These are phyloP conservation scores for Phaetusa simplex DNA, from an alignment of 2,113 vertebrate species.

Conservation along the genomic window DNA sequence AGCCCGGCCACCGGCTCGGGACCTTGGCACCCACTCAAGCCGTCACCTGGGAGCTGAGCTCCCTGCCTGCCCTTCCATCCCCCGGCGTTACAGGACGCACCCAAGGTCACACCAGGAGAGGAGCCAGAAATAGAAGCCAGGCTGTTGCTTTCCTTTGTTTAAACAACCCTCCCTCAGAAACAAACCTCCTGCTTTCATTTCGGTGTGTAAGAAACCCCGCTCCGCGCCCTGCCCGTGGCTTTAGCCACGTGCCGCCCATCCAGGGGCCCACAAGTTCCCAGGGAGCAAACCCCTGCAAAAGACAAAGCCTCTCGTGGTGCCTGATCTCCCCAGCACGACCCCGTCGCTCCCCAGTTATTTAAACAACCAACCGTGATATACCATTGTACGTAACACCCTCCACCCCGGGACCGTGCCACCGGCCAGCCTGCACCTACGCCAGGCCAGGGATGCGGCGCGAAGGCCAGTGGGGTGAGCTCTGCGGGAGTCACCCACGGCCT, in stretches of 20 bases:
- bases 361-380: rapidly evolving
- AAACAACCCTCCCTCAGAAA: background rate
- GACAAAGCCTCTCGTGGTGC: background rate
- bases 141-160: slow-evolving; percentile 23
- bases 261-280: background rate
- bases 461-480: background rate
- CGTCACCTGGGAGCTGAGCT: background rate
- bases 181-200: background rate
- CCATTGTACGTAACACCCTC: background rate
- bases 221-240: background rate
- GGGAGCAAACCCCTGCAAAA: background rate
- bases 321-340: background rate
- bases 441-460: rapidly evolving
- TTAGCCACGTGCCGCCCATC: rapidly evolving
- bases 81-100: background rate
- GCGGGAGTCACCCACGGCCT: background rate
- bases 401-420: rapidly evolving
- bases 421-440: rapidly evolving
- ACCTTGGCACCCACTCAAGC: background rate
- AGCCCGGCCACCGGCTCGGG: background rate
- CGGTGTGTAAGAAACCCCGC: background rate
- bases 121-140: slow-evolving; percentile 46
- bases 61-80: background rate
- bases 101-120: slow-evolving; percentile 35
- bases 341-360: no score